Evolutionary conservation across 1,140 invertebrate genomes (phyloP), one percentile per base, ranked within the genome.

Genomic region (Drosophila ogumai): DNA sequence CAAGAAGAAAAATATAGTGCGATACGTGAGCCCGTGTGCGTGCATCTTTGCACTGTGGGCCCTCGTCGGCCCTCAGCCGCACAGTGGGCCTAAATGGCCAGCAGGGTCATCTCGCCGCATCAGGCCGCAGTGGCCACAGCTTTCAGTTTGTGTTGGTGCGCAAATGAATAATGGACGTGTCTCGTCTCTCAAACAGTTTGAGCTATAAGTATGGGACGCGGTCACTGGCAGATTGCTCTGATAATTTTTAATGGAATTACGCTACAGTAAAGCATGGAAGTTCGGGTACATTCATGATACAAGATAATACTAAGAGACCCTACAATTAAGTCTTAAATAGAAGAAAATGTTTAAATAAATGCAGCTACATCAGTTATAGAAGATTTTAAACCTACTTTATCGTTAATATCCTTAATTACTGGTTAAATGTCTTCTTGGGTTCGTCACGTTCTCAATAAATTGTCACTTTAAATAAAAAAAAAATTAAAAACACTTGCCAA

Each of bases 1-100:
- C 15, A 31, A 38, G 3, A 38, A 55, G 17, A 52, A 64, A 67
- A 54, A 76, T 57, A 22, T 56, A 75, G 59, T 72, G 68, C 59
- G 60, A 60, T 76, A 68, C 63, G 64, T 82, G 80, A 71, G 68
- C 78, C 40, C 64, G 68, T 78, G 72, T 81, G 77, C 77, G 67
- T 68, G 56, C 77, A 46, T 68, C 55, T 50, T 59, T 25, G 52
- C 38, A 58, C 80, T 79, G 80, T 82, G 79, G 74, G 79, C 22
- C 50, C 50, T 54, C 32, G 17, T 36, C 32, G 32, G 50, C 32
- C 52, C 61, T 34, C 15, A 61, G 17, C 38, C 55, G 34, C 55
- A 59, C 8, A 22, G 59, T 55, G 52, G 52, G 36, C 34, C 52
- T 9, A 15, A 38, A 38, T 55, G 52, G 52, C 19, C 52, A 55